These are phyloP conservation scores for Elaphurus davidianus DNA, from an alignment of 2,113 vertebrate species.

Conservation along the genomic window DNA sequence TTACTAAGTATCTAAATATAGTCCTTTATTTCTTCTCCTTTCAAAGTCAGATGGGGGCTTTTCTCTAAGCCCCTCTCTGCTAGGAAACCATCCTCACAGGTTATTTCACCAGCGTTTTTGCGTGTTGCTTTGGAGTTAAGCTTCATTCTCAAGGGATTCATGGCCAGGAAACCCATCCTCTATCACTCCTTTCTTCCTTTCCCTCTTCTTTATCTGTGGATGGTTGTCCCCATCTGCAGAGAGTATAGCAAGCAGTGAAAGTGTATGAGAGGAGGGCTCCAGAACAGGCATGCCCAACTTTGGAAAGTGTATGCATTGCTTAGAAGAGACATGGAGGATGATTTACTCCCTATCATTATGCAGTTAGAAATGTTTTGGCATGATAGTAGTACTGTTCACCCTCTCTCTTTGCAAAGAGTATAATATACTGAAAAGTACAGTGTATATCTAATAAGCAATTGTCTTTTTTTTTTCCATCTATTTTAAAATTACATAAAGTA, in stretches of 20 bases:
- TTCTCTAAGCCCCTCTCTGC: not conserved
- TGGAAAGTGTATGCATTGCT: not conserved
- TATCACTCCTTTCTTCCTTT: not conserved
- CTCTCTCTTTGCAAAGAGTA: not conserved
- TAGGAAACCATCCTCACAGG: not conserved
- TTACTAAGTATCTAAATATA: not conserved
- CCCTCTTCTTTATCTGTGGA: not conserved
- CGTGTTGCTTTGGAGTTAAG: not conserved
- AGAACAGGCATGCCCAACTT: not conserved
- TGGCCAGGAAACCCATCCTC: not conserved
- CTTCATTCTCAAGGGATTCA: not conserved
- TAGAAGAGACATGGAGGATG: not conserved
- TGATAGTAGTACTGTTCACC: not conserved
- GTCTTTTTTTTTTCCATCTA: not conserved
- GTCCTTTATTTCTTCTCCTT: not conserved
- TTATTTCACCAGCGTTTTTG: not conserved
- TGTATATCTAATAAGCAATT: not conserved
- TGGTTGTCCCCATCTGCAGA: not conserved
- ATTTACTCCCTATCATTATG: not conserved
- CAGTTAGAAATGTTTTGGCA: not conserved
- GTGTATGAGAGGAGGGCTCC: not conserved
- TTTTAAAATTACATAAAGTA: constrained; percentile 43
- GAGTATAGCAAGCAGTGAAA: not conserved
- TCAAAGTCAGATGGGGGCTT: not conserved
- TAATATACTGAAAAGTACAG: not conserved